Percentiles rank a stretch among this genome's conserved stretches.
Conservation (phyloP, 2,797 vertebrate genomes). For the Tenualosa thibaudeaui region DNA sequence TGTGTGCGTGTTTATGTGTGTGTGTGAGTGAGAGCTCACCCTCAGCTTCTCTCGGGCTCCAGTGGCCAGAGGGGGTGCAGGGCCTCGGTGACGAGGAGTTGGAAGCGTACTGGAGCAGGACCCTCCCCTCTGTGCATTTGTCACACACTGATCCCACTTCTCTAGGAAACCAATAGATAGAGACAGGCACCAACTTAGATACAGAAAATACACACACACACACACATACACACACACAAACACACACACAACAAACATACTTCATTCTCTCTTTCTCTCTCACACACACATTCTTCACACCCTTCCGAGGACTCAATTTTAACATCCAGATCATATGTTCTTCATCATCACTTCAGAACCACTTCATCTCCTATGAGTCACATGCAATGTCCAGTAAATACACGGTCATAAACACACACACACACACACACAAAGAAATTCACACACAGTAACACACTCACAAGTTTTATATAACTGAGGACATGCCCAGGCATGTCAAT, state of each 20-base stretch:
- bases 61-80: constrained; percentile 92
- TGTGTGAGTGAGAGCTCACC: constrained; percentile 72
- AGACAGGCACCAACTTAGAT: constrained; percentile 80
- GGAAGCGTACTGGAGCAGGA: constrained; percentile 90
- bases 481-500: background rate
- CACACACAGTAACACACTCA: background rate
- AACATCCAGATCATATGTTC: background rate
- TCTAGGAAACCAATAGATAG: constrained; percentile 96
- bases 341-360: background rate
- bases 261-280: too few species aligned
- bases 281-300: background rate
- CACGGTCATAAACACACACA: background rate
- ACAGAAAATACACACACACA: constrained; percentile 52
- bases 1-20: background rate
- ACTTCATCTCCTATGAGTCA: background rate
- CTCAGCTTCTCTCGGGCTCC: constrained; percentile 97
- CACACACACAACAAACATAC: too few species aligned
- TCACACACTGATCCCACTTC: constrained; percentile 98
- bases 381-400: background rate
- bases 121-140: constrained; percentile 87
- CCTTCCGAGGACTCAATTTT: background rate
- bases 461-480: background rate
- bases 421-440: background rate
- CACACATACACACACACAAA: background rate
- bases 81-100: constrained; percentile 94